Conservation (phyloP, 2,113 vertebrate genomes). For the Dendrocopos noguchii region DNA sequence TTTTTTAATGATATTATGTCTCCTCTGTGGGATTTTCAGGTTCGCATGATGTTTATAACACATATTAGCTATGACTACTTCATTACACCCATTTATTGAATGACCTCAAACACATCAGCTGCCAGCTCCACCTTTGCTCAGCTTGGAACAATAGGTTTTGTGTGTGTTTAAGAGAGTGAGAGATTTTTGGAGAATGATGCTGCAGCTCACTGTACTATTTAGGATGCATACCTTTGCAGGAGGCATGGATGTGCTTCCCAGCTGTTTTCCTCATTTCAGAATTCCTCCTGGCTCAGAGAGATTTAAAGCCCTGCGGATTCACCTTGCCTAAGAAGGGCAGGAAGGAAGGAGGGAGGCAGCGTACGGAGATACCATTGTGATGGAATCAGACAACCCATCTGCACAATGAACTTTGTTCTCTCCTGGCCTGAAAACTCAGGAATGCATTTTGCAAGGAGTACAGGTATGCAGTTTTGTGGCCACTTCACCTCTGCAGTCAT, state of each 20-base stretch:
- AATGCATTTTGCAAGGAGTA: not conserved
- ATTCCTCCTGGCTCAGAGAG: conserved; percentile 31
- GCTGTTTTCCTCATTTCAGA: conserved; percentile 49
- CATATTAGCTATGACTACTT: conserved; percentile 67
- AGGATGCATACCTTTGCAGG: conserved; percentile 35
- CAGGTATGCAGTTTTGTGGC: not conserved
- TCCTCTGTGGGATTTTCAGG: conserved; percentile 49
- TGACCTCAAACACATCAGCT: conserved; percentile 66
- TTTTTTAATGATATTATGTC: conserved; percentile 13
- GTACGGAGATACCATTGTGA: not conserved
- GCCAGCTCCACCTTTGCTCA: conserved; percentile 71
- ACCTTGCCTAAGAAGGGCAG: not conserved
- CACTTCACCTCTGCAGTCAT: not conserved
- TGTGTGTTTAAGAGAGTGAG: conserved; percentile 71
- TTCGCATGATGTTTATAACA: conserved; percentile 47
- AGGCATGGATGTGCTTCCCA: conserved; percentile 61
- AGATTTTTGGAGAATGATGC: conserved; percentile 61
- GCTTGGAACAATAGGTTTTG: conserved; percentile 42
- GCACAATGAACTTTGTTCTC: not conserved
- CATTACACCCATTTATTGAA: conserved; percentile 59
- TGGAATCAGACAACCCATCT: conserved; percentile 2
- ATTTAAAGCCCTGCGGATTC: conserved; percentile 24
- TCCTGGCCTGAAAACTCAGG: not conserved
- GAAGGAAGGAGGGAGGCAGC: not conserved
- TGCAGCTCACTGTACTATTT: not conserved